Conservation (phyloP, 2,888 invertebrate species). For the Silvanus unidentatus region DNA sequence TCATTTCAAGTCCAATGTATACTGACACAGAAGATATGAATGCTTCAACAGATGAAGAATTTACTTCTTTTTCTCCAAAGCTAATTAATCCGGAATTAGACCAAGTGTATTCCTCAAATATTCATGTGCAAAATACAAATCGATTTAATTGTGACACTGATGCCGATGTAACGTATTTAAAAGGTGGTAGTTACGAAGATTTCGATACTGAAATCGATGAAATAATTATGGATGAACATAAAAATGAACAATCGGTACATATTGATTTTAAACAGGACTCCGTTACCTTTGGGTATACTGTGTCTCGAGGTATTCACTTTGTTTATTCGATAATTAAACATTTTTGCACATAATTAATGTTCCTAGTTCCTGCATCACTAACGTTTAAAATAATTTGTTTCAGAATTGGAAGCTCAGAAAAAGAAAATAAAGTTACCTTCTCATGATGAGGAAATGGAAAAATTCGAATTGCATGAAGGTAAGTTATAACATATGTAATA, state of each 20-base stretch:
- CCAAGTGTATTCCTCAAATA: constrained; percentile 43
- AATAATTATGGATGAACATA: background rate
- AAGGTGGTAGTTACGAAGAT: constrained; percentile 42
- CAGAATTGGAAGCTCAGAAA: constrained; percentile 43
- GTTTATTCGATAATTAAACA: too few species aligned
- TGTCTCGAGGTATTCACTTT: background rate
- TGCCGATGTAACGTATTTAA: constrained; percentile 49
- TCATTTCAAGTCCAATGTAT: constrained; percentile 18
- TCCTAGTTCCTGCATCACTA: too few species aligned
- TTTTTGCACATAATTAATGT: too few species aligned
- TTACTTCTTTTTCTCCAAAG: constrained; percentile 31
- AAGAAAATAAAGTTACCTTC: constrained; percentile 28
- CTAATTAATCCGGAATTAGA: constrained; percentile 46
- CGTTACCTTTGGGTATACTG: background rate
- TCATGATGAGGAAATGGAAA: constrained; percentile 24
- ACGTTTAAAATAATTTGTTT: constrained; percentile 22
- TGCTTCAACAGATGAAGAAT: constrained; percentile 45
- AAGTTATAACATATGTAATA: constrained; percentile 21
- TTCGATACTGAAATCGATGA: constrained; percentile 3
- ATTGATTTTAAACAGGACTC: background rate
- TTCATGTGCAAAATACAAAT: constrained; percentile 45
- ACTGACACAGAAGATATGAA: constrained; percentile 50
- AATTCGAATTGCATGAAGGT: constrained; percentile 42
- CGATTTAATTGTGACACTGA: constrained; percentile 45
- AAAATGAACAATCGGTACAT: background rate